Evolutionary conservation across 2,888 invertebrate species (phyloP), one percentile per base, ranked within the genome.

Genomic region (Mesochorus sp.): DNA sequence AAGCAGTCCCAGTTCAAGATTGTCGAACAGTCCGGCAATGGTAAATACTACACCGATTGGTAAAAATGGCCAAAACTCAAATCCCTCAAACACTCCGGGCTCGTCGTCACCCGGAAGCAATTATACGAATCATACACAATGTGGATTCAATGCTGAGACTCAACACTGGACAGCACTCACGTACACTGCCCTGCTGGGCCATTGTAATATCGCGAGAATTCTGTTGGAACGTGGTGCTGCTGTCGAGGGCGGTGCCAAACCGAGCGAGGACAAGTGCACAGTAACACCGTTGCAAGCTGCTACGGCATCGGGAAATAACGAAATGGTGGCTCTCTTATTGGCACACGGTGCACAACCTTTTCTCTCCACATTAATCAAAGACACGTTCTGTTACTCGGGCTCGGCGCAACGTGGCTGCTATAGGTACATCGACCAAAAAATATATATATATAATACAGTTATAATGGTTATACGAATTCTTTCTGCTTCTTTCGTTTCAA

Each of bases 91-190:
- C 21, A 73, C 75, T n/a, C n/a, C n/a, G n/a, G 37, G 19, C 6
- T 77, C 78, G 14, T n/a, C n/a, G n/a, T n/a, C n/a, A n/a, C 51
- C 79, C 3, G 79, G 64, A 4, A 70, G 62, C 28, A 76, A 71
- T 67, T 62, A 66, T 1, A 47, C 68, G 10, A 70, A 62, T 42
- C 81, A 70, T 37, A 71, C 57, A 1, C 85, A 87, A 34, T 81
- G 76, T 24, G 85, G 85, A 2, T 88, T 86, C 62, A 89, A 89
- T 77, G 92, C 94, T 62, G 95, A 95, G 86, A 95, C 94, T 0
- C 95, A 95, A 82, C 94, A 95, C 85, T 98, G 97, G 97, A 97
- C 97, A 0, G 97, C 97, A 0, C 92, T 97, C 12, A 97, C 97
- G 34, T 97, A 97, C 91, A 96, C 97, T 0, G 94, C 95, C 5